A percentile compares a stretch with the other conserved stretches of the same genome.
These are phyloP conservation scores for Ricordea florida DNA, from an alignment of 92 coral and sea anemone species.

Conservation along the genomic window DNA sequence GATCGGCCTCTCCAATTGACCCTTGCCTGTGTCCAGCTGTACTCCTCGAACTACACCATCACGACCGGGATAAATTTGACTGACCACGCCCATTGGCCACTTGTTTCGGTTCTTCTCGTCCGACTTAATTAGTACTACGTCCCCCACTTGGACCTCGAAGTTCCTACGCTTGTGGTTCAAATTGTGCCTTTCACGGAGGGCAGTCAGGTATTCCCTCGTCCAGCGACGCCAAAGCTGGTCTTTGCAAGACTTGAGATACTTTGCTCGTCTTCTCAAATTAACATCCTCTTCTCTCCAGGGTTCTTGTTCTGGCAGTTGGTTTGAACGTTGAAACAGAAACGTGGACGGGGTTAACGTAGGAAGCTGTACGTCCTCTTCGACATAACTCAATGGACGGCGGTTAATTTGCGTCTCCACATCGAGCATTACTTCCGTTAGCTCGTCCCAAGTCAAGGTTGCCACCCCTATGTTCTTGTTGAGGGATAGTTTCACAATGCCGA, in stretches of 20 bases:
- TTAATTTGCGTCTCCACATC: no score
- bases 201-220: not conserved
- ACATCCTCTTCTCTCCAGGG: slow-evolving; percentile 1
- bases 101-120: slow-evolving; percentile 11
- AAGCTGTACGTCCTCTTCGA: not conserved
- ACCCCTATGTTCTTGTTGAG: no score
- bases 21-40: not conserved
- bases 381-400: not conserved
- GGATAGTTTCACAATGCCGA: no score
- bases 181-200: not conserved
- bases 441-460: no score
- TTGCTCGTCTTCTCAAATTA: not conserved
- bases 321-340: not conserved
- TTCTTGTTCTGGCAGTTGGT: slow-evolving; percentile 9
- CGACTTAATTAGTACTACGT: not conserved
- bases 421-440: no score
- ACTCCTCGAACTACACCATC: not conserved
- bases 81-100: not conserved
- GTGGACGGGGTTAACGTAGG: not conserved
- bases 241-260: not conserved
- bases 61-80: not conserved
- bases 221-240: no score
- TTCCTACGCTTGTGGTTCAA: not conserved
- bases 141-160: not conserved
- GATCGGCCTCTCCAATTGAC: not conserved